Evolutionary conservation across 2,113 vertebrate species (phyloP).

Genomic region (Sander vitreus): DNA sequence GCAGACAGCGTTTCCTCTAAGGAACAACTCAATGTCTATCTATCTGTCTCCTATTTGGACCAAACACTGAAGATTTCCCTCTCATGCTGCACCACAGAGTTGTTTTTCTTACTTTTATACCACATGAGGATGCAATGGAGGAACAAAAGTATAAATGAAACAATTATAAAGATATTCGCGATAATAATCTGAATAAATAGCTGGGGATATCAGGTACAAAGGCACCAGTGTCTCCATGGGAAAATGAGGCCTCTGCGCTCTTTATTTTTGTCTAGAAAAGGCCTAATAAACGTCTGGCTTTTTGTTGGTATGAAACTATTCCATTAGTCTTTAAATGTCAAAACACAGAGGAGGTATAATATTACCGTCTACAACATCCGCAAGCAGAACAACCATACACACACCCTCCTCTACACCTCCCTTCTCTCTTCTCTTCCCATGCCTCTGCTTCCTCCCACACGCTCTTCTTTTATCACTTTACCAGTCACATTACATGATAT

Average conservation of each 20-base stretch:
- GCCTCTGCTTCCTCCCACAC: slow-evolving; percentile 55
- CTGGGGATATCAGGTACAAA: background rate
- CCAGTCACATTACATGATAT: slow-evolving; percentile 57
- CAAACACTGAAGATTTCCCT: background rate
- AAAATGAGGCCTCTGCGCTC: slow-evolving; percentile 43
- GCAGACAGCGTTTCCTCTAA: slow-evolving; percentile 68
- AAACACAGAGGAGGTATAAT: slow-evolving; percentile 76
- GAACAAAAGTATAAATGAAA: slow-evolving; percentile 3
- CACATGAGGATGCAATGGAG: background rate
- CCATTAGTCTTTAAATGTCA: slow-evolving; percentile 76
- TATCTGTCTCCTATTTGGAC: slow-evolving; percentile 48
- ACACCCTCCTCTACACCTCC: slow-evolving; percentile 23
- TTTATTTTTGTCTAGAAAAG: slow-evolving; percentile 59
- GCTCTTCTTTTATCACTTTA: slow-evolving; percentile 68
- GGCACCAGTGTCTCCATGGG: slow-evolving; percentile 38
- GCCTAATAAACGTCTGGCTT: slow-evolving; percentile 56
- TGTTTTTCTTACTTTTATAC: background rate
- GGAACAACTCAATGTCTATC: slow-evolving; percentile 35
- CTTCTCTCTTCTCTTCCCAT: slow-evolving; percentile 41
- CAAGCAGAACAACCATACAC: slow-evolving; percentile 64
- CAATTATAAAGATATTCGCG: slow-evolving; percentile 1
- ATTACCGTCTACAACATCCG: slow-evolving; percentile 70
- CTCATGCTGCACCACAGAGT: background rate
- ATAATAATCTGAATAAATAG: slow-evolving; percentile 6
- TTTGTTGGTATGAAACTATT: slow-evolving; percentile 64